Base-by-base conservation (phyloP, 64 coral and sea anemone genomes). In the Stichodactyla helianthus region DNA sequence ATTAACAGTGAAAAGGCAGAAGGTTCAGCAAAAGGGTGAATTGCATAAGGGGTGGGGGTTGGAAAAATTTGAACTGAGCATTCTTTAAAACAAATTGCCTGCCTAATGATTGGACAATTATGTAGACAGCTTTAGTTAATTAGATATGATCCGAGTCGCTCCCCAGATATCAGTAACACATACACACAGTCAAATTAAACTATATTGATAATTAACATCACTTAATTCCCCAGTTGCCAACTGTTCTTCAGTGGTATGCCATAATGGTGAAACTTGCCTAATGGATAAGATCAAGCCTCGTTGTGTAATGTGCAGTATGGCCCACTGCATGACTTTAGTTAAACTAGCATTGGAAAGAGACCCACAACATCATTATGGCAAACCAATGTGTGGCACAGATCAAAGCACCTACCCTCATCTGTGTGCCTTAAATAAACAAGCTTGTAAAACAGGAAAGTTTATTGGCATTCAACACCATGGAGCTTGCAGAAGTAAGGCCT, bases 401-500 rank as follows among this genome's bases (percentile, higher is more conserved):
- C 62, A 82, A 1, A 76, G 6, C 0, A 91, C 88, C 2, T 94
- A 90, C 56, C 17, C 50, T 31, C 27, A 87, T 52, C 59, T 82
- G 65, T 90, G 93, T 76, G 62, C 68, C 12, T 13, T 94, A 59
- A 82, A 77, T 19, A 23, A 94, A 20, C 54, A 91, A 19, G 86
- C 86, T 20, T 94, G 93, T 28, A 84, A 63, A 68, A 62, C 8
- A 6, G 71, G 82, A 28, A 54, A 18, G n/a, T 77, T 88, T 23
- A 71, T 94, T 59, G 89, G 88, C 19, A 27, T 94, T 4, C 52
- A 85, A 19, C 26, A 88, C 19, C 54, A 63, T 1, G 89, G 86
- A 79, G 13, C 22, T 26, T 89, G 91, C 82, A 67, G 50, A 86
- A 71, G 89, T 90, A 85, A 86, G 28, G 19, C 2, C 5, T 5